Conservation (phyloP, 30 jellyfish, hydroid and myxozoan species). For the Cassiopea andromeda region DNA sequence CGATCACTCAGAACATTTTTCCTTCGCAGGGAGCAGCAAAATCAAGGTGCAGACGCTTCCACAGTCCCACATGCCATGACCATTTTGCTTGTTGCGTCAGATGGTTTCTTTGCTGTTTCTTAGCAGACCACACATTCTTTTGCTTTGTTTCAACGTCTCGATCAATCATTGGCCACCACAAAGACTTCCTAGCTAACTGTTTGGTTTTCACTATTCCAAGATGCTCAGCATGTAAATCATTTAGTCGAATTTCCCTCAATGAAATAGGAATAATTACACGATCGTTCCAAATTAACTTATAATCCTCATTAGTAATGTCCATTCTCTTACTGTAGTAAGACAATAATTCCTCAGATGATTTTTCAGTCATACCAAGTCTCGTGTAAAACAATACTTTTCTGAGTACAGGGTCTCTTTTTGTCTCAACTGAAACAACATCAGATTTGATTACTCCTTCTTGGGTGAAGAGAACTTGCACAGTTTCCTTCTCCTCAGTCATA, state of each 20-base stretch:
- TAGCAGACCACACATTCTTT: no score
- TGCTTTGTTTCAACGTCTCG: neutral
- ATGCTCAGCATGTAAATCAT: no score
- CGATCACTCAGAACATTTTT: no score
- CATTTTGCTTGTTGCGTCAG: no score
- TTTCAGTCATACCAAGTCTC: neutral
- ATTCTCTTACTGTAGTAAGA: neutral
- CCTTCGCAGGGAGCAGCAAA: no score
- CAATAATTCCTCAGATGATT: neutral
- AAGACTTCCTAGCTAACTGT: neutral
- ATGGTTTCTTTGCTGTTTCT: no score
- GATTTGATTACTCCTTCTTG: slow-evolving; percentile 41
- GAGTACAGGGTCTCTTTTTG: slow-evolving; percentile 12
- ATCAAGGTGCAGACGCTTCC: no score
- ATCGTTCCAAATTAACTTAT: no score
- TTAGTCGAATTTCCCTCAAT: no score
- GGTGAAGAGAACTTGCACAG: slow-evolving; percentile 28
- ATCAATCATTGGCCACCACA: neutral
- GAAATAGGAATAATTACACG: no score
- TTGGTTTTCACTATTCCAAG: no score
- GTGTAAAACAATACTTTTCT: slow-evolving; percentile 24
- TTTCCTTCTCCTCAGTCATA: slow-evolving; percentile 25
- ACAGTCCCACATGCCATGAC: no score
- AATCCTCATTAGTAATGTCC: slow-evolving; percentile 10
- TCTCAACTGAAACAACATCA: slow-evolving; percentile 33